A percentile compares a stretch with the other conserved stretches of the same genome.
Conservation (phyloP, 1,140 invertebrate genomes). For the Neodiprion lecontei region DNA sequence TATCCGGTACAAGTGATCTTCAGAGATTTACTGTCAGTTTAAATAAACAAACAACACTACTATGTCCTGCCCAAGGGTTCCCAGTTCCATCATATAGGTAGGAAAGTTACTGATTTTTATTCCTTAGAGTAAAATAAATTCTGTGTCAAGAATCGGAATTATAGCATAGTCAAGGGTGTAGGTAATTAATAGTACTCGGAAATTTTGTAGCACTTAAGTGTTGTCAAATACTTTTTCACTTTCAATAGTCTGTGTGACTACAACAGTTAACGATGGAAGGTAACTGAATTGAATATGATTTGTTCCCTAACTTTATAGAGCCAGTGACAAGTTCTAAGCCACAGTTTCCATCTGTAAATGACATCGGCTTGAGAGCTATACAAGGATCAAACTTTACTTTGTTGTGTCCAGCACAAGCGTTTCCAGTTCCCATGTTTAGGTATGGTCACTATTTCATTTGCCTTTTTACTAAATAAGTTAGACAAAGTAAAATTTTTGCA, state of each 20-base stretch:
- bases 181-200: no score
- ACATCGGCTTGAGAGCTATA: conserved; percentile 43
- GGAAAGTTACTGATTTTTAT: conserved; percentile 31
- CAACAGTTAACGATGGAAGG: background rate
- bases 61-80: conserved; percentile 68
- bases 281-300: conserved; percentile 7
- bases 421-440: conserved; percentile 70
- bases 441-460: conserved; percentile 38
- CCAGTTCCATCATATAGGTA: conserved; percentile 66
- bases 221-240: no score
- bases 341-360: conserved; percentile 49
- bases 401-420: conserved; percentile 71
- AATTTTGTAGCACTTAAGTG: no score
- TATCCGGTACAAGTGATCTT: conserved; percentile 55
- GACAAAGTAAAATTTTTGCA: background rate
- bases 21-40: conserved; percentile 47
- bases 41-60: conserved; percentile 55
- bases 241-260: no score
- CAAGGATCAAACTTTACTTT: conserved; percentile 60
- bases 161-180: no score
- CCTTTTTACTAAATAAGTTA: background rate
- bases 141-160: no score
- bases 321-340: conserved; percentile 48
- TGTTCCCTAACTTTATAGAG: conserved; percentile 39
- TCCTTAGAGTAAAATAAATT: no score